These are phyloP conservation scores for Myotis brandtii DNA, from an alignment of 2,113 vertebrate species.

Conservation along the genomic window DNA sequence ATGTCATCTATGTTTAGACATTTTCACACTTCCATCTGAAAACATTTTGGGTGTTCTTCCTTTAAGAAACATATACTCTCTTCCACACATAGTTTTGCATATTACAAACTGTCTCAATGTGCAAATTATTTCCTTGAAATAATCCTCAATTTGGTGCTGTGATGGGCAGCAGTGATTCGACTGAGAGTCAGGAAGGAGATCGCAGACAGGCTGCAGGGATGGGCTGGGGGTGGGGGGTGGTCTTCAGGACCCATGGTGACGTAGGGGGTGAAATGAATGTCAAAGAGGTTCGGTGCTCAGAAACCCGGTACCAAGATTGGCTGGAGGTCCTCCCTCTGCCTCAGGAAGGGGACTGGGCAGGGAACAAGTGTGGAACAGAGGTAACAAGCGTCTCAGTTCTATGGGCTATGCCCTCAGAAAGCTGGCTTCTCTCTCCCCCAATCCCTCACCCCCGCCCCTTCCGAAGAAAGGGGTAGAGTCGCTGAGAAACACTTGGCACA, in stretches of 20 bases:
- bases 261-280: fast-evolving
- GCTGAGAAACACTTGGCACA: slow-evolving; percentile 80
- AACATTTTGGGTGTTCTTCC: slow-evolving; percentile 83
- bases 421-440: slow-evolving; percentile 25
- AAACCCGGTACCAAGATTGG: not conserved
- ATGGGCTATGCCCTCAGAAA: slow-evolving; percentile 52
- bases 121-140: slow-evolving; percentile 76
- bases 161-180: slow-evolving; percentile 46
- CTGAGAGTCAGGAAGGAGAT: not conserved
- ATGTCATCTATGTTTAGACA: slow-evolving; percentile 83
- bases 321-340: slow-evolving; percentile 21
- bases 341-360: not conserved
- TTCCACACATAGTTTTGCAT: slow-evolving; percentile 76
- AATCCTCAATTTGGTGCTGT: slow-evolving; percentile 60
- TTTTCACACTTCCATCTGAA: slow-evolving; percentile 81
- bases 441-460: slow-evolving; percentile 28
- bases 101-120: slow-evolving; percentile 74
- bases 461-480: slow-evolving; percentile 63
- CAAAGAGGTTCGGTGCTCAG: not conserved
- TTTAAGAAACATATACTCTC: slow-evolving; percentile 83
- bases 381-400: slow-evolving; percentile 33
- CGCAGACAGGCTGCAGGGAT: not conserved
- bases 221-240: too few relatives aligned
- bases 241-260: not conserved
- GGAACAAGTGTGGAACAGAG: not conserved